Conservation (phyloP, 2,113 vertebrate genomes). For the Paradoxurus hermaphroditus region DNA sequence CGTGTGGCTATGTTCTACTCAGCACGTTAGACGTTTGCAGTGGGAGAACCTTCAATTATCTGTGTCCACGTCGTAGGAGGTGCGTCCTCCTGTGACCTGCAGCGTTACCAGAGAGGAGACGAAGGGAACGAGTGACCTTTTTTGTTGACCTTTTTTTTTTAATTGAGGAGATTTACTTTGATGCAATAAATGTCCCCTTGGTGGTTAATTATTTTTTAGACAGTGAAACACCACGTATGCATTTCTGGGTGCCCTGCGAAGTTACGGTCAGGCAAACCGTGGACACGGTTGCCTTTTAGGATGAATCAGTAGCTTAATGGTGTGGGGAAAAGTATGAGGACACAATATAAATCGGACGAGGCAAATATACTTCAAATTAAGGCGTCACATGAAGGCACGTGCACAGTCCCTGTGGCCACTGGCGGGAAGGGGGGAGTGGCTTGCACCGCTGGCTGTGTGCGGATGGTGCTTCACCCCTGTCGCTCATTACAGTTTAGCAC, state of each 20-base stretch:
- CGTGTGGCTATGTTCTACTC: neutral
- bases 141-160: neutral
- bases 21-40: neutral
- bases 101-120: neutral
- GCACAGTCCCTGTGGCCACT: neutral
- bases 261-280: neutral
- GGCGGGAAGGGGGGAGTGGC: no score
- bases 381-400: neutral
- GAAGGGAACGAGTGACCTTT: neutral
- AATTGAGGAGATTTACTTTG: neutral
- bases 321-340: neutral
- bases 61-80: neutral
- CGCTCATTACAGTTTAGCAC: neutral
- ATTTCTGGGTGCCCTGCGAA: neutral
- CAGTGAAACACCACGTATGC: neutral
- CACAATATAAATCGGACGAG: neutral
- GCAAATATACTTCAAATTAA: neutral
- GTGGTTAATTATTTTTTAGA: neutral
- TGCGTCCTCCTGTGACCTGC: neutral
- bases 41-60: neutral
- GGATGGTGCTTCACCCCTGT: fast-evolving
- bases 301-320: neutral
- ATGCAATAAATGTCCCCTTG: neutral
- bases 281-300: neutral
- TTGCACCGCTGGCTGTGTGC: neutral